These are phyloP conservation scores for Lates japonicus DNA, from an alignment of 2,797 vertebrate species.

Conservation along the genomic window DNA sequence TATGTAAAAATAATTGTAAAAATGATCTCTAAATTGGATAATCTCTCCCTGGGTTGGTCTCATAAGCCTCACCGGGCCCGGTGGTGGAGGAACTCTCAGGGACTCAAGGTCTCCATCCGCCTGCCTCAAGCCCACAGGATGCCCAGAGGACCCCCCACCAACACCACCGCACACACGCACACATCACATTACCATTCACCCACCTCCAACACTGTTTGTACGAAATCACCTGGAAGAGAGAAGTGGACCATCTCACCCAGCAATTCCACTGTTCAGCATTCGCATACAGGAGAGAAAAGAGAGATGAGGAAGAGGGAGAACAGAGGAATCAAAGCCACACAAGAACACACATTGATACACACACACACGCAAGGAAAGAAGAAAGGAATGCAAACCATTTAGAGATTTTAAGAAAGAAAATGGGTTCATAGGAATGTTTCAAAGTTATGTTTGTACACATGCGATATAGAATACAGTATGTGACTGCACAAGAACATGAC, in stretches of 20 bases:
- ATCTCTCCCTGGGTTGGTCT: conserved; percentile 33
- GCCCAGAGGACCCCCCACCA: conserved; percentile 73
- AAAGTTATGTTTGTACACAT: background rate
- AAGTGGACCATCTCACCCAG: conserved; percentile 83
- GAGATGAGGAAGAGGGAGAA: conserved; percentile 36
- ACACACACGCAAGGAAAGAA: conserved; percentile 17
- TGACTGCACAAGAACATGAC: too few relatives aligned
- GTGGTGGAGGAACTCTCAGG: conserved; percentile 69
- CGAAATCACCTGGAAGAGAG: conserved; percentile 85
- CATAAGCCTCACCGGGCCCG: conserved; percentile 45
- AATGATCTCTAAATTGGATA: conserved; percentile 26
- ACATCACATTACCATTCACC: conserved; percentile 67
- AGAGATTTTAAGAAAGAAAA: conserved; percentile 12
- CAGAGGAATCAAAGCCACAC: conserved; percentile 47
- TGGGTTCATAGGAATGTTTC: background rate
- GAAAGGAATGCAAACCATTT: conserved; percentile 29
- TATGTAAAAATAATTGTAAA: background rate
- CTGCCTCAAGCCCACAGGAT: conserved; percentile 79
- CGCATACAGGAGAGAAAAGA: conserved; percentile 61
- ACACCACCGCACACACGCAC: conserved; percentile 43
- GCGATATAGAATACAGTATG: background rate
- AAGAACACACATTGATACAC: conserved; percentile 16
- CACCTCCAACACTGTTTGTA: conserved; percentile 83
- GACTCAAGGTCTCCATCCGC: conserved; percentile 71
- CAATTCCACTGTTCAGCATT: conserved; percentile 75